Evolutionary conservation across 2,113 vertebrate genomes (phyloP).

Genomic region (Ascaphus truei): DNA sequence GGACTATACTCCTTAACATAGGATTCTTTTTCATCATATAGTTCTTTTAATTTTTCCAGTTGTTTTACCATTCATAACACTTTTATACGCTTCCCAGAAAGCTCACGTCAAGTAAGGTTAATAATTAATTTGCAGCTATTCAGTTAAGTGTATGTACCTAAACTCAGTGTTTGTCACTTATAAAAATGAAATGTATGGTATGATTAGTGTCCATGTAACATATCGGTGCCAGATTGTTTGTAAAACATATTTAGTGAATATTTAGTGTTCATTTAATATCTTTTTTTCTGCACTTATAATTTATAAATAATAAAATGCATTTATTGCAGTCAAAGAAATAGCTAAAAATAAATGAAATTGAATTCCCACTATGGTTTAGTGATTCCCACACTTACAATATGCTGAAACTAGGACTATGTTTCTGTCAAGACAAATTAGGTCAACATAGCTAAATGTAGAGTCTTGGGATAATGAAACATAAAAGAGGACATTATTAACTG

Average conservation of each 20-base stretch:
- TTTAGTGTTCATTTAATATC: not conserved
- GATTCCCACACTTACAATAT: slow-evolving; percentile 50
- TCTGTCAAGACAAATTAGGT: slow-evolving; percentile 68
- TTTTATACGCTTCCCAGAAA: not conserved
- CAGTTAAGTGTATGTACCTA: slow-evolving; percentile 9
- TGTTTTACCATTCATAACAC: not conserved
- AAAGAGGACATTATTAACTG: slow-evolving; percentile 54
- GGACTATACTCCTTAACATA: no score
- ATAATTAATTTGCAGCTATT: slow-evolving; percentile 24
- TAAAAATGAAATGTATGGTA: slow-evolving; percentile 3
- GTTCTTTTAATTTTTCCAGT: no score
- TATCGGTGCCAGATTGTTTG: not conserved
- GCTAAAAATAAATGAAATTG: not conserved
- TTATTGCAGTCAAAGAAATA: slow-evolving; percentile 7
- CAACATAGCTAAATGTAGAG: slow-evolving; percentile 47
- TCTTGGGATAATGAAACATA: slow-evolving; percentile 56
- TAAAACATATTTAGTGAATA: not conserved
- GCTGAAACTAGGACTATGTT: slow-evolving; percentile 55
- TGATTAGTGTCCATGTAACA: not conserved
- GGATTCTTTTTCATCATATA: no score
- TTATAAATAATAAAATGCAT: not conserved
- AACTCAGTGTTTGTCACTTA: not conserved
- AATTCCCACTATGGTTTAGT: slow-evolving; percentile 42
- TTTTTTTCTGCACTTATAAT: not conserved
- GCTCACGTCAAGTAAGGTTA: not conserved